phyloP scores from a whole-genome alignment of 2,888 invertebrate genomes.

The Mesorhabditis spiculigera region DNA sequence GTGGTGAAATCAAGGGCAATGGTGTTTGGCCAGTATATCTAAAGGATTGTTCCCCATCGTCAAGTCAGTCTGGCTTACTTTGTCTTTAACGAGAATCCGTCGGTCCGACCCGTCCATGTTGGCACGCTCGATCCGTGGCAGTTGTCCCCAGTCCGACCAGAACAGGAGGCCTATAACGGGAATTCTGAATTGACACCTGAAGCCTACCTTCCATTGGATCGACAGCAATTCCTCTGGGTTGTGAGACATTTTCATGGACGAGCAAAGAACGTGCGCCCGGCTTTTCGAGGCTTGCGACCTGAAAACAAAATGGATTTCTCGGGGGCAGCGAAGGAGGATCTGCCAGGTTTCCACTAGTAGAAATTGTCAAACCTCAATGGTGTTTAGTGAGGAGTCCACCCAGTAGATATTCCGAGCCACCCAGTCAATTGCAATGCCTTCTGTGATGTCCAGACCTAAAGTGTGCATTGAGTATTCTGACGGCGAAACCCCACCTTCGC shows the following conservation, averaged over 20 bases:
- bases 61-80: constrained; percentile 15
- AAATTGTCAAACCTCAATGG: constrained; percentile 71
- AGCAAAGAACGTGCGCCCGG: constrained; percentile 66
- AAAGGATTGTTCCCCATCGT: neutral
- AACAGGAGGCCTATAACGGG: constrained; percentile 72
- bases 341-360: no score
- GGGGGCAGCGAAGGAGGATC: no score
- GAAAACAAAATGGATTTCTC: neutral
- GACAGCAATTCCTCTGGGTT: constrained; percentile 90
- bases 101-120: constrained; percentile 82
- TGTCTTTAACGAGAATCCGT: constrained; percentile 50
- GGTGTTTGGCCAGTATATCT: constrained; percentile 95
- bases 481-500: constrained; percentile 63
- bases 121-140: constrained; percentile 84
- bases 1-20: constrained; percentile 90
- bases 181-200: constrained; percentile 23
- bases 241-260: constrained; percentile 87
- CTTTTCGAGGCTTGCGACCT: constrained; percentile 34
- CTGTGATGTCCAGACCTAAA: constrained; percentile 82
- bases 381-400: constrained; percentile 89
- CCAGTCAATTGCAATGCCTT: constrained; percentile 93
- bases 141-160: constrained; percentile 96
- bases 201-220: constrained; percentile 78
- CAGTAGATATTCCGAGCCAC: constrained; percentile 91
- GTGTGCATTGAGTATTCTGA: neutral